These are phyloP conservation scores for Ostrea denselamellosa DNA, from an alignment of 1,140 invertebrate species.

Conservation along the genomic window DNA sequence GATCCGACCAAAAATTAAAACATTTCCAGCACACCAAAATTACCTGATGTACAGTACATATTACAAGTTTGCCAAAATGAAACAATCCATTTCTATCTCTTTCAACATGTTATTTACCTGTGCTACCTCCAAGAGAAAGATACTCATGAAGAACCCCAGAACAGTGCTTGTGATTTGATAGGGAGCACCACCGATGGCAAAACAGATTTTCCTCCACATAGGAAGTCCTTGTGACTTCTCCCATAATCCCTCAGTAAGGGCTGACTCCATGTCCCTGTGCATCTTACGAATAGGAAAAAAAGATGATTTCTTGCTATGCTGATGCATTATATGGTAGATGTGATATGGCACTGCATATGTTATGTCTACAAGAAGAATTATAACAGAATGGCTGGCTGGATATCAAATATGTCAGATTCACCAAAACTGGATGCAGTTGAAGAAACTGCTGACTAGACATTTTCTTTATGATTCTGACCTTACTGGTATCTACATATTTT, in stretches of 20 bases:
- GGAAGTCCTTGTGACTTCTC: conserved; percentile 54
- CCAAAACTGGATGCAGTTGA: neutral
- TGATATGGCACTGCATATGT: too few relatives aligned
- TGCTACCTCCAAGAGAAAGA: conserved; percentile 77
- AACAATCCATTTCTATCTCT: neutral
- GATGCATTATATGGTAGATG: too few relatives aligned
- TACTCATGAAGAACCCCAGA: conserved; percentile 75
- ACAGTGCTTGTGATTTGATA: conserved; percentile 75
- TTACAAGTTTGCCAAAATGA: too few relatives aligned
- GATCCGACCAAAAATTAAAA: too few relatives aligned
- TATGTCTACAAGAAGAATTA: too few relatives aligned
- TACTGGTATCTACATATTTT: neutral
- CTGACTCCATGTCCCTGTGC: neutral
- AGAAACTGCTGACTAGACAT: neutral
- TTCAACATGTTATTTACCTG: conserved; percentile 59
- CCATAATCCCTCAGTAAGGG: neutral
- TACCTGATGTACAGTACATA: too few relatives aligned
- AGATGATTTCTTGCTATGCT: neutral
- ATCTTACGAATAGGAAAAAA: neutral
- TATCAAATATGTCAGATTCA: neutral
- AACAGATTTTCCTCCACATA: conserved; percentile 74
- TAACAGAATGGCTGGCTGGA: too few relatives aligned
- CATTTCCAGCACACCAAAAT: too few relatives aligned
- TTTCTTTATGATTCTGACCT: neutral
- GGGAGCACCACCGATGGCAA: conserved; percentile 74